These are phyloP conservation scores for Sula dactylatra DNA, from an alignment of 2,113 vertebrate species.

Conservation along the genomic window DNA sequence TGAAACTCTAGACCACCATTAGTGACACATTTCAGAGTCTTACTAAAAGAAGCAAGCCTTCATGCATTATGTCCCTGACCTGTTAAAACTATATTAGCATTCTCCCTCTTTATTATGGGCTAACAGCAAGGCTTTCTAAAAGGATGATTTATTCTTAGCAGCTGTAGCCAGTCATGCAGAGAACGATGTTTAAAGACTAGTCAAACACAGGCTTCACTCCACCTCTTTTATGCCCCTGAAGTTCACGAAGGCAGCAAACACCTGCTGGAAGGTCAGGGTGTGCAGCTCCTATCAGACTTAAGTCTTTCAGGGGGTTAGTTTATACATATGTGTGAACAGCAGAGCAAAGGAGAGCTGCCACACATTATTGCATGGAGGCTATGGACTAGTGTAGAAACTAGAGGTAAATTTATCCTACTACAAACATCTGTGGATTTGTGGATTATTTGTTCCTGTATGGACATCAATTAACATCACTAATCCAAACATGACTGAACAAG, in stretches of 20 bases:
- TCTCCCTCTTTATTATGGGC: not conserved
- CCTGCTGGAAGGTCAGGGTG: not conserved
- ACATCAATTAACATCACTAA: not conserved
- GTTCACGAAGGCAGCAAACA: not conserved
- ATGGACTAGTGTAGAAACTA: not conserved
- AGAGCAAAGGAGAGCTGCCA: not conserved
- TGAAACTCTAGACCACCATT: not conserved
- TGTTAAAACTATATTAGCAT: not conserved
- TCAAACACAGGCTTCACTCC: not conserved
- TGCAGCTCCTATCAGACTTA: not conserved
- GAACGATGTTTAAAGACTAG: not conserved
- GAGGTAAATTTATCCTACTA: not conserved
- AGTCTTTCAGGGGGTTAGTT: not conserved
- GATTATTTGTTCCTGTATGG: not conserved
- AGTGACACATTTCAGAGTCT: not conserved
- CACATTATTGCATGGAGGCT: not conserved
- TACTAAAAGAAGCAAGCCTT: not conserved
- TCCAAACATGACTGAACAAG: not conserved
- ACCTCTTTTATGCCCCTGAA: not conserved
- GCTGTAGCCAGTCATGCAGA: not conserved
- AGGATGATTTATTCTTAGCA: not conserved
- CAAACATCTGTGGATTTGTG: not conserved
- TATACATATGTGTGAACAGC: not conserved
- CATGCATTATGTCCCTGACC: not conserved
- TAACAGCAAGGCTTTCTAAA: not conserved